Evolutionary conservation across 2,113 vertebrate species (phyloP).

Genomic region (Crotalus horridus): DNA sequence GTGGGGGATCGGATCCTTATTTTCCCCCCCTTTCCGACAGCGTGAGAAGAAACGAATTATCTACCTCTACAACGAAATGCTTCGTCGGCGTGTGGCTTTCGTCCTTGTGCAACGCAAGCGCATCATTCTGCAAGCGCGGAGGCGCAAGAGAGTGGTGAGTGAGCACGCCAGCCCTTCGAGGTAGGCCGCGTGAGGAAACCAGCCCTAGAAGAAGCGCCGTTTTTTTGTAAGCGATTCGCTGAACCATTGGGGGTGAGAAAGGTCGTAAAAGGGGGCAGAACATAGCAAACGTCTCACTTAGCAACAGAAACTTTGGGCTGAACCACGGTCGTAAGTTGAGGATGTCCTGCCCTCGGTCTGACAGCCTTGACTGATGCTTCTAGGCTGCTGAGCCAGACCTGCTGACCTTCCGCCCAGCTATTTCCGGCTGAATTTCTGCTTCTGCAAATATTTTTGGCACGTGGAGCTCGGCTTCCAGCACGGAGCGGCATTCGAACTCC

Average conservation of each 20-base stretch:
- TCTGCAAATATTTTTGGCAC: background rate
- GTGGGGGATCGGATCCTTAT: background rate
- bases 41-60: constrained; percentile 80
- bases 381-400: background rate
- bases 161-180: background rate
- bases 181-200: background rate
- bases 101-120: constrained; percentile 52
- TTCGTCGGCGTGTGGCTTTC: constrained; percentile 66
- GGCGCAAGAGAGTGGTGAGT: constrained; percentile 46
- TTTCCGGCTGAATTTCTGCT: background rate
- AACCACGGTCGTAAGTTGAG: background rate
- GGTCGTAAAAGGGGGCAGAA: background rate
- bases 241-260: background rate
- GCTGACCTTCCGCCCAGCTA: background rate
- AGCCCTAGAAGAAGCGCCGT: background rate
- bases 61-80: constrained; percentile 83
- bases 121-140: constrained; percentile 10
- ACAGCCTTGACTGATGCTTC: background rate
- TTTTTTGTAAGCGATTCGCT: background rate
- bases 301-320: background rate
- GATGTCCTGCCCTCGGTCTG: too few relatives aligned
- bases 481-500: background rate
- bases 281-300: too few relatives aligned
- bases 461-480: background rate
- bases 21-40: constrained; percentile 48